A percentile compares a stretch with the other conserved stretches of the same genome.
Evolutionary conservation across 2,797 vertebrate species (phyloP).

Genomic region (Falco cherrug): DNA sequence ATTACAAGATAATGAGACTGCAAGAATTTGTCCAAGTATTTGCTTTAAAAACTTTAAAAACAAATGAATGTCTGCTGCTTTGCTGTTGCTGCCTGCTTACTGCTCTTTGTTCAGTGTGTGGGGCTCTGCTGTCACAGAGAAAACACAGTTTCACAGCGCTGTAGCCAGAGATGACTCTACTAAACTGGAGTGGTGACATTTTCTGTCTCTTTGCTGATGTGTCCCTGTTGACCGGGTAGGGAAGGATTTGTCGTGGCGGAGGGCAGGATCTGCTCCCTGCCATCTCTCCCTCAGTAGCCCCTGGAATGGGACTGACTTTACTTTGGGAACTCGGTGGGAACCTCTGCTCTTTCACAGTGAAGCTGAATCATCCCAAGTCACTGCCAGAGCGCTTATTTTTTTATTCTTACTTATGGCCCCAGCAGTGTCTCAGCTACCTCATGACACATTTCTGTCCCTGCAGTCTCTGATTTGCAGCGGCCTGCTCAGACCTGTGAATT

Average conservation of each 20-base stretch:
- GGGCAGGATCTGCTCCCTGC: not conserved
- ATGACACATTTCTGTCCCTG: not conserved
- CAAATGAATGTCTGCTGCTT: not conserved
- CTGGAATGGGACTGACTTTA: not conserved
- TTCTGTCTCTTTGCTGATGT: not conserved
- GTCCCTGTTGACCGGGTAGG: not conserved
- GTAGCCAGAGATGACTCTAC: not conserved
- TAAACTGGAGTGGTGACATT: not conserved
- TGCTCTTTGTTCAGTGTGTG: not conserved
- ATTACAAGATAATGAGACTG: not conserved
- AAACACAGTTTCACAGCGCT: rapidly evolving
- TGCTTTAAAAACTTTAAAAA: not conserved
- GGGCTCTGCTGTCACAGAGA: not conserved
- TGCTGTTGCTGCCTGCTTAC: not conserved
- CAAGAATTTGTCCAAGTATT: not conserved
- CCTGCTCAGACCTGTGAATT: not conserved
- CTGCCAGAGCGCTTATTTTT: not conserved
- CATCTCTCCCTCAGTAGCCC: not conserved
- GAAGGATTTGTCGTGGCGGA: not conserved
- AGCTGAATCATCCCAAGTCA: not conserved
- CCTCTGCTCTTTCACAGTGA: not conserved
- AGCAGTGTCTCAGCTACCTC: not conserved
- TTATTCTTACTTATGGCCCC: not conserved
- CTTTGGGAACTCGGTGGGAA: not conserved
- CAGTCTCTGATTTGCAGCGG: not conserved